Percentiles rank a stretch among this genome's conserved stretches.
phyloP scores from a whole-genome alignment of 2,888 invertebrate genomes.

The Eupsilia transversa region DNA sequence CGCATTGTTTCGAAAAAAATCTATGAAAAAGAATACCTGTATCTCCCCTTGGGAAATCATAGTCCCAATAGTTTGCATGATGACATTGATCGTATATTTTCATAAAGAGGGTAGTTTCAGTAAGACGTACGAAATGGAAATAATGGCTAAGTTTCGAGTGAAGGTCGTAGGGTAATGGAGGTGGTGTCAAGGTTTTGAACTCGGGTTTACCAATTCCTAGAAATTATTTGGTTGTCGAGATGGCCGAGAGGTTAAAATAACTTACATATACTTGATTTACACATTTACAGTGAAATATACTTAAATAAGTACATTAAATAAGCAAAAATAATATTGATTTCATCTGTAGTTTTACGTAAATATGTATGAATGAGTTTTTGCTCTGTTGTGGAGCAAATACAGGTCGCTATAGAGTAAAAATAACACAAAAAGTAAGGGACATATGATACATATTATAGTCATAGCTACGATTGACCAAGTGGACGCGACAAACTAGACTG shows the following conservation, averaged over 20 bases:
- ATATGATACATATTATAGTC: too few relatives aligned
- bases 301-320: too few relatives aligned
- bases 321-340: too few relatives aligned
- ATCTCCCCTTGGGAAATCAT: constrained; percentile 80
- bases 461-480: too few relatives aligned
- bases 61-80: constrained; percentile 75
- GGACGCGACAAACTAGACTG: too few relatives aligned
- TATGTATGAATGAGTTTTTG: too few relatives aligned
- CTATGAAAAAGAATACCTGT: constrained; percentile 54
- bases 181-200: constrained; percentile 11
- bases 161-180: constrained; percentile 47
- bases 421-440: too few relatives aligned
- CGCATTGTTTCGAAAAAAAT: constrained; percentile 53
- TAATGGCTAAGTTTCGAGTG: constrained; percentile 56
- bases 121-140: constrained; percentile 54
- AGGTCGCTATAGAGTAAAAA: too few relatives aligned
- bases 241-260: not conserved
- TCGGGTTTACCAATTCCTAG: not conserved
- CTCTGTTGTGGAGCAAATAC: too few relatives aligned
- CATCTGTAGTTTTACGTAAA: too few relatives aligned
- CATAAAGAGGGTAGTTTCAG: constrained; percentile 71
- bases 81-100: constrained; percentile 77
- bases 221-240: not conserved
- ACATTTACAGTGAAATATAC: too few relatives aligned
- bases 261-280: not conserved